Evolutionary conservation across 2,113 vertebrate genomes (phyloP), one percentile per base, ranked within the genome.

Genomic region (Eupsittula cactorum): DNA sequence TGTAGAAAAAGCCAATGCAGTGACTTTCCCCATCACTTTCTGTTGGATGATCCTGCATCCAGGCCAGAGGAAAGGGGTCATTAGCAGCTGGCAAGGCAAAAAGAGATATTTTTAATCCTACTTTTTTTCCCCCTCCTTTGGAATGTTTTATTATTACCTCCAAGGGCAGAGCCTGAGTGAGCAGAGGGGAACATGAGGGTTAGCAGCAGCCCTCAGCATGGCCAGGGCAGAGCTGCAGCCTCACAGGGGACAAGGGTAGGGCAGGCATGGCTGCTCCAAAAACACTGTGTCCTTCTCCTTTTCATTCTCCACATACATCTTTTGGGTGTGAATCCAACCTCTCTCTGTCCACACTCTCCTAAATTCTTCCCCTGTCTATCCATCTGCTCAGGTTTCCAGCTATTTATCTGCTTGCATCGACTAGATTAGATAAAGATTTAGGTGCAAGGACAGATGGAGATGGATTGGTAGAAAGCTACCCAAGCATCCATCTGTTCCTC

Each of bases 401-500:
- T 88, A 79, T 76, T 79, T 55, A 17, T 90, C 86, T 78, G 73
- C 42, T 82, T 42, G 65, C 79, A 50, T 86, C 24, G 29, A 87
- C 31, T 28, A n/a, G 78, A 70, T 71, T 73, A 88, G 89, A 87
- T 73, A 82, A 92, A 92, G 96, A 76, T 81, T 82, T 83, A 94
- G 89, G 86, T 87, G 81, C 39, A 89, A 57, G 87, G 70, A 88
- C 2, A 11, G 93, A 85, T 91, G 95, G 93, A 94, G 91, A 95
- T 85, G 93, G 84, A 96, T 96, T 18, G 70, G 67, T 42, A 65
- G 52, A 59, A 39, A 64, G 64, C 77, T 84, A 81, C n/a, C 35
- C 81, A 84, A 27, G 35, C 79, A 94, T 96, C 86, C 92, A 63
- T 97, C 94, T 82, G 62, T 64, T 93, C 77, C 69, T 82, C 64